phyloP scores from a whole-genome alignment of 2,113 vertebrate genomes.

The Saguinus midas region DNA sequence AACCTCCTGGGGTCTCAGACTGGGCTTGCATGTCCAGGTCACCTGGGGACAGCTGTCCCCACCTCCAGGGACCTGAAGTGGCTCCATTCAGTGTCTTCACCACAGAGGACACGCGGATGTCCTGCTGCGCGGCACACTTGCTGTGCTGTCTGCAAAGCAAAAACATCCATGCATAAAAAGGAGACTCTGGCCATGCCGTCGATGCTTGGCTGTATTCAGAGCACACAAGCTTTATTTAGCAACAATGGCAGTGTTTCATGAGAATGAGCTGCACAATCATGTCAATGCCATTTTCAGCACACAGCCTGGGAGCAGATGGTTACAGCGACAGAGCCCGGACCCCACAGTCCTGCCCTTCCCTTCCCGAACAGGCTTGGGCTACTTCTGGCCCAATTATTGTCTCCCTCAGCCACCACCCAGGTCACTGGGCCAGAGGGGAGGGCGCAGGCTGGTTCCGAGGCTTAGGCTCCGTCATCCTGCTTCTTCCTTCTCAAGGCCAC shows the following conservation, averaged over 20 bases:
- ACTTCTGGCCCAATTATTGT: neutral
- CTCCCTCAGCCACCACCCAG: neutral
- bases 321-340: neutral
- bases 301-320: neutral
- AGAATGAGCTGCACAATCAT: neutral
- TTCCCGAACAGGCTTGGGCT: neutral
- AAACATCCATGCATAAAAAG: fast-evolving
- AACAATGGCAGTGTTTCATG: neutral
- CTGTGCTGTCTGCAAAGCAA: neutral
- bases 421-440: neutral
- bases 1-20: neutral
- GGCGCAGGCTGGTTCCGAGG: neutral
- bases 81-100: fast-evolving
- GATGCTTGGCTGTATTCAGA: neutral
- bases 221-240: slow-evolving; percentile 67
- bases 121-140: too few species aligned
- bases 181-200: fast-evolving
- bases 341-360: neutral
- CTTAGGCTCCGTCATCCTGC: neutral
- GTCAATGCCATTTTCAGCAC: neutral
- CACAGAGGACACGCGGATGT: fast-evolving
- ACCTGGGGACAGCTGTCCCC: fast-evolving
- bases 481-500: neutral
- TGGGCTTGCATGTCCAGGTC: neutral
- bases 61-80: neutral